Evolutionary conservation across 2,113 vertebrate genomes (phyloP), one percentile per base, ranked within the genome.

Genomic region (Microtus montanus): DNA sequence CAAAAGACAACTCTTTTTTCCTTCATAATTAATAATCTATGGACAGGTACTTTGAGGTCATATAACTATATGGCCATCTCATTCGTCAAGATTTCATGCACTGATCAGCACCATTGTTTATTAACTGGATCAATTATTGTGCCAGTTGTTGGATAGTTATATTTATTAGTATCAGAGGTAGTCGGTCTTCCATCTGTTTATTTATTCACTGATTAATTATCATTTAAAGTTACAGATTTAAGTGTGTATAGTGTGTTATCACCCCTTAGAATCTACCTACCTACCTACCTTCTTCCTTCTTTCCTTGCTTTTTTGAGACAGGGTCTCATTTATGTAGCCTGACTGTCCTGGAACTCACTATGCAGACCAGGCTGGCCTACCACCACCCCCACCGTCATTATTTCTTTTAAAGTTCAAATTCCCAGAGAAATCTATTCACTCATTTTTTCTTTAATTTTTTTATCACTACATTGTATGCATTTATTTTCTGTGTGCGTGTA

Each of bases 351-450:
- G 20, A 73, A 38, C n/a, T 73, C 71, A 63, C n/a, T 38, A 61
- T 82, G 22, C n/a, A 82, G 54, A 61, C 54, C 22, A 82, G 54
- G 79, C 52, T 82, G 52, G n/a, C 79, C 12, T 38, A 24, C n/a
- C 12, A 9, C 54, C 22, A 26, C 28, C 35, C 13, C 11, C 52
- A 58, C 20, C 13, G 30, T 33, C n/a, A 61, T 66, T 82, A 64
- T 77, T 96, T 83, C 35, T 88, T 93, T 88, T 47, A 41, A 49
- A 82, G 20, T 13, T 71, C 11, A 17, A 41, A 19, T 91, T 91
- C 19, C 54, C n/a, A 82, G 74, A 80, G 22, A 33, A 85, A 49
- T 91, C 9, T 49, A 26, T 26, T 82, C 22, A 91, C 63, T 68
- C 7, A 22, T 10, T 83, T 83, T 79, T 63, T 41, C 10, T 11